These are phyloP conservation scores for Coptodon bakossiorum DNA, from an alignment of 2,113 vertebrate genomes.

Conservation along the genomic window DNA sequence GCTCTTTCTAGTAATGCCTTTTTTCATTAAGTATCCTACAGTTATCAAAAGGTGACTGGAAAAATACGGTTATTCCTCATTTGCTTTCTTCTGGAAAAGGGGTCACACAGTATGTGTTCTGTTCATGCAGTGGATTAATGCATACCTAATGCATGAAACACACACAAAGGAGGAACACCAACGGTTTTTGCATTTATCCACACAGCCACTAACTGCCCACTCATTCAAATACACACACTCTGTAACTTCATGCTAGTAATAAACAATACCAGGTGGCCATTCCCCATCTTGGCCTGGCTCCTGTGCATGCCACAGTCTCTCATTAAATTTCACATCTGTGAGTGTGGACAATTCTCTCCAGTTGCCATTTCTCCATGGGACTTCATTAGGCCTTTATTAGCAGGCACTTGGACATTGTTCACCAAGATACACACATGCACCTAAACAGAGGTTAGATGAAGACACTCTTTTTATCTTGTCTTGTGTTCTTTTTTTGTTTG, in stretches of 20 bases:
- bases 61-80: not conserved
- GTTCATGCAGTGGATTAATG: not conserved
- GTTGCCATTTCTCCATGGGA: constrained; percentile 29
- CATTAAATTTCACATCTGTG: constrained; percentile 66
- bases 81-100: not conserved
- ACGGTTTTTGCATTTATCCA: not conserved
- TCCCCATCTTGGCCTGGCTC: constrained; percentile 10
- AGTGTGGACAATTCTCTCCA: constrained; percentile 24
- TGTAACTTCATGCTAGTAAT: not conserved
- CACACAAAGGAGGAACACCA: not conserved
- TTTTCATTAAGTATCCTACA: not conserved
- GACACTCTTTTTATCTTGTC: not conserved
- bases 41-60: not conserved
- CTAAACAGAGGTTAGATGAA: not conserved
- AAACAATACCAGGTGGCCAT: constrained; percentile 24
- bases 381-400: constrained; percentile 61
- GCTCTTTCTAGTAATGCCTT: not conserved
- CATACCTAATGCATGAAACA: not conserved
- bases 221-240: not conserved
- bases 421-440: not conserved
- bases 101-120: not conserved
- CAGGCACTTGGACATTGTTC: constrained; percentile 11
- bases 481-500: not conserved
- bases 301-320: constrained; percentile 20
- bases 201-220: not conserved